Conservation (phyloP, 1,140 invertebrate species). For the Philopotamus ludificatus region DNA sequence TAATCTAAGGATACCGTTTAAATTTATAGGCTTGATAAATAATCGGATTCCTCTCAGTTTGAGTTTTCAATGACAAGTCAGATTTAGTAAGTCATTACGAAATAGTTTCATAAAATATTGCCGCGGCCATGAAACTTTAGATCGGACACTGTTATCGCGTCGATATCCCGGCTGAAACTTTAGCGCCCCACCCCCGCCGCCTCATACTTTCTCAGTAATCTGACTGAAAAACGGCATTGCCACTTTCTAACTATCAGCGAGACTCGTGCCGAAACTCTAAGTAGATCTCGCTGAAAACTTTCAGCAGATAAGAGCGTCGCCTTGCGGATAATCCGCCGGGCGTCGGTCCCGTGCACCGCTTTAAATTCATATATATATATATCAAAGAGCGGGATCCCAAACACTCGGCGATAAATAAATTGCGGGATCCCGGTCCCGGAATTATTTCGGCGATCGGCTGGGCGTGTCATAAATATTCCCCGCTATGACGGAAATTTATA, state of each 20-base stretch:
- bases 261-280: neutral
- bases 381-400: too few species aligned
- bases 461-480: neutral
- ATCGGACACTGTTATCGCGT: neutral
- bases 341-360: neutral
- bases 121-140: neutral
- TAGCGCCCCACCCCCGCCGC: too few species aligned
- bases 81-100: too few species aligned
- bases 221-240: slow-evolving; percentile 3
- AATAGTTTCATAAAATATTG: too few species aligned
- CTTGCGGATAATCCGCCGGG: neutral
- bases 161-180: neutral
- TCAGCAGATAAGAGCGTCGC: neutral
- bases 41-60: too few species aligned
- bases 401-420: too few species aligned
- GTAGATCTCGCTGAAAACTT: neutral
- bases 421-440: too few species aligned
- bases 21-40: too few species aligned
- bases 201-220: too few species aligned
- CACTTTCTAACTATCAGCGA: neutral
- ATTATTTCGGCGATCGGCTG: neutral
- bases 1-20: too few species aligned
- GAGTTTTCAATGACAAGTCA: too few species aligned
- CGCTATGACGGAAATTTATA: neutral
- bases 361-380: too few species aligned